Percentiles rank a stretch among this genome's conserved stretches.
These are phyloP conservation scores for Latrodectus hesperus DNA, from an alignment of 2,888 invertebrate species.

Conservation along the genomic window DNA sequence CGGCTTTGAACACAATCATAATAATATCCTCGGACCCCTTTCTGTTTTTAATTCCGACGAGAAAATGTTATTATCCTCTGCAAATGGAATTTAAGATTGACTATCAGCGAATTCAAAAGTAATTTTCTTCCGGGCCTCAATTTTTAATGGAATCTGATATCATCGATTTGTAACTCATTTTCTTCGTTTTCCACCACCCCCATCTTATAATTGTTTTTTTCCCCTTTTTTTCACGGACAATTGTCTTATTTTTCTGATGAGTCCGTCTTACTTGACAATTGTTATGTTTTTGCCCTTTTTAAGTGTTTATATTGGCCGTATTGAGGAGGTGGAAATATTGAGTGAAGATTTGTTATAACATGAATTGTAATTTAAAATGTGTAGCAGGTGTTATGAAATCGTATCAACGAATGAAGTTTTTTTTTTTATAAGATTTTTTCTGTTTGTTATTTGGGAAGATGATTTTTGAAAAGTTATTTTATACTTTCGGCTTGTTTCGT, in stretches of 20 bases:
- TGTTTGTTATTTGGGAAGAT: no score
- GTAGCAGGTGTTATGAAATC: no score
- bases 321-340: no score
- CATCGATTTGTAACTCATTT: constrained; percentile 6
- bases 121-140: constrained; percentile 2
- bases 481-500: no score
- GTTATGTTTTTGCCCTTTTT: no score
- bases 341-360: no score
- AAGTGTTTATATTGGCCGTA: no score
- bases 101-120: neutral
- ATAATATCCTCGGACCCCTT: neutral
- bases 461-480: no score
- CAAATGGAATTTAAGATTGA: constrained; percentile 3
- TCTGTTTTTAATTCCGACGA: neutral
- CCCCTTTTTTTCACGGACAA: neutral
- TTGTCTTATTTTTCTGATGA: neutral
- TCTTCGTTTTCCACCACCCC: neutral
- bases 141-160: constrained; percentile 8
- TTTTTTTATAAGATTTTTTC: no score
- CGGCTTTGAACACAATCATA: constrained; percentile 4
- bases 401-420: no score
- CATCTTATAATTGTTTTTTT: neutral
- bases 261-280: no score
- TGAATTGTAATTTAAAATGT: no score
- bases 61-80: constrained; percentile 7